A percentile compares a stretch with the other conserved stretches of the same genome.
phyloP scores from a whole-genome alignment of 1,140 invertebrate species.

The Trinorchestia longiramus region DNA sequence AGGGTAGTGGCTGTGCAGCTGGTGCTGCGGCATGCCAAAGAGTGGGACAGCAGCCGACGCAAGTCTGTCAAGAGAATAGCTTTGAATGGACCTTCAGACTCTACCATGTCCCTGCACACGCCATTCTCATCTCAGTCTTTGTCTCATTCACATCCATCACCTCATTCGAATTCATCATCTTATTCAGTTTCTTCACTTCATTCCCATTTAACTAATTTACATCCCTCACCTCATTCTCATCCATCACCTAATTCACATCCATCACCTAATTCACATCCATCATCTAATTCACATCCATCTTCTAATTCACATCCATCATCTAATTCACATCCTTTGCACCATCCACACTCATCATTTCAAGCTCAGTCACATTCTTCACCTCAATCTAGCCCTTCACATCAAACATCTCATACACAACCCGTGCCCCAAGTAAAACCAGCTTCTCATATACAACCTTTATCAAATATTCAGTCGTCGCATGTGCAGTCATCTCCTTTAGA shows the following conservation, averaged over 20 bases:
- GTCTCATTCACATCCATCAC: not conserved
- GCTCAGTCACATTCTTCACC: not conserved
- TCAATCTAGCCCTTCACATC: too few species aligned
- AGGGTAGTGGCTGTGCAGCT: not conserved
- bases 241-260: too few species aligned
- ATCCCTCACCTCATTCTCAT: too few species aligned
- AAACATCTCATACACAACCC: not conserved
- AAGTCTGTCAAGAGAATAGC: not conserved
- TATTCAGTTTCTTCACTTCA: too few species aligned
- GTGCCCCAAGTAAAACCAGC: too few species aligned
- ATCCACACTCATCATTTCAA: not conserved
- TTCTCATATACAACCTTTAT: not conserved
- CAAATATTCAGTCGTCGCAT: not conserved
- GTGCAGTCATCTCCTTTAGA: not conserved
- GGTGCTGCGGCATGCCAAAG: not conserved
- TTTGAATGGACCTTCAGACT: not conserved
- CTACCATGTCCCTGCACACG: not conserved
- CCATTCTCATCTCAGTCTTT: not conserved
- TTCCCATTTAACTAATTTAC: too few species aligned
- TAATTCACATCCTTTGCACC: not conserved
- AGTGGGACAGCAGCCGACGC: not conserved
- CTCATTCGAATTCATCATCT: not conserved
- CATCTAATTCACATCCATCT: too few species aligned
- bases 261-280: too few species aligned
- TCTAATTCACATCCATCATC: too few species aligned